Conservation (phyloP, 2,888 invertebrate genomes). For the Cheilosia urbana region DNA sequence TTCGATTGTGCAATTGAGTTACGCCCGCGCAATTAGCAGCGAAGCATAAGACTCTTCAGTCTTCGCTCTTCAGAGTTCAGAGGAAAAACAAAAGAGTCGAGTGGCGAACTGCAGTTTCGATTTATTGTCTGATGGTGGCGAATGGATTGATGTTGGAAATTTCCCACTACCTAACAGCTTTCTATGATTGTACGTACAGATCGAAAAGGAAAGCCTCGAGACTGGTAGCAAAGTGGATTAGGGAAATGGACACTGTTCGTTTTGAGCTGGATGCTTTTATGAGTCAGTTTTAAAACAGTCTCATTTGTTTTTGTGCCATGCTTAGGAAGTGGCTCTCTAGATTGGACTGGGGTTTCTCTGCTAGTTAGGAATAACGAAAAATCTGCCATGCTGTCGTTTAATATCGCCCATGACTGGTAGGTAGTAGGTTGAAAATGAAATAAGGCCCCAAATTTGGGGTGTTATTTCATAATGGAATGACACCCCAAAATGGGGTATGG, state of each 20-base stretch:
- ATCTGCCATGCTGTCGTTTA: too few relatives aligned
- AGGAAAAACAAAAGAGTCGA: conserved; percentile 63
- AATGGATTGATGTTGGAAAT: not conserved
- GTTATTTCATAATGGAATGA: too few relatives aligned
- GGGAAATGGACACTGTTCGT: not conserved
- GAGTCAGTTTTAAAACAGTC: conserved; percentile 12
- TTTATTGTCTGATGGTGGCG: not conserved
- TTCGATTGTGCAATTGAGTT: conserved; percentile 33
- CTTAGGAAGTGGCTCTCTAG: too few relatives aligned
- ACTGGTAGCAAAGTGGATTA: conserved; percentile 12
- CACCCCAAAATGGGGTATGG: too few relatives aligned
- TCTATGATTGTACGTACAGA: not conserved
- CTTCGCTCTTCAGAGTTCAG: too few relatives aligned
- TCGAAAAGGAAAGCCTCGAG: conserved; percentile 6
- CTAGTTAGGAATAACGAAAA: too few relatives aligned
- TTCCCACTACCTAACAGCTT: not conserved
- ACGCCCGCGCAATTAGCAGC: conserved; percentile 52
- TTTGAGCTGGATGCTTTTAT: conserved; percentile 2
- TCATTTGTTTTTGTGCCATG: too few relatives aligned
- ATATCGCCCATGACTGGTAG: too few relatives aligned
- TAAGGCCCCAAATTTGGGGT: too few relatives aligned
- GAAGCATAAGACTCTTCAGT: not conserved
- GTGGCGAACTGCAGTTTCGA: conserved; percentile 41
- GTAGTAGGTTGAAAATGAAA: too few relatives aligned
- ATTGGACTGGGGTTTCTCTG: too few relatives aligned